Base-by-base conservation (phyloP, 2,888 invertebrate genomes). In the Philaethria dido region DNA sequence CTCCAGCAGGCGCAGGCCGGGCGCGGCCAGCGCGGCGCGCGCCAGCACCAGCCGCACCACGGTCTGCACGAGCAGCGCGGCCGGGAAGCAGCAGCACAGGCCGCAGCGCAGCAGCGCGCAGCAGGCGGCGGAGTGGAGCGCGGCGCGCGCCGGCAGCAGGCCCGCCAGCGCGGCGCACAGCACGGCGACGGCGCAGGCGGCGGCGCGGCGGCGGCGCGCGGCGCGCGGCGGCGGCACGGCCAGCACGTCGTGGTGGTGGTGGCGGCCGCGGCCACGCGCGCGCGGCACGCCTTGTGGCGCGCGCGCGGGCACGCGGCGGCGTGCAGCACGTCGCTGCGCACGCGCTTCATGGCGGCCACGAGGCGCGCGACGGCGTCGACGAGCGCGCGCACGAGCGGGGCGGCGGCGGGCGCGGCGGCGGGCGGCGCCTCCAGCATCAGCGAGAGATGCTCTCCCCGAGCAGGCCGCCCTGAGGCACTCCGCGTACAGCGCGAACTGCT, bases 71-170 rank as follows among this genome's bases (percentile, higher is more conserved):
- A 94, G 79, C 4, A 85, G 78, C 13, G 88, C 92, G 0, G 94
- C 91, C 0, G 94, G 93, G 75, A 94, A 94, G 77, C 95, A 95
- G 77, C 95, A 95, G 76, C 95, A 95, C 0, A 93, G 94, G 0
- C 95, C 95, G 63, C 93, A 93, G 54, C 85, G 84, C 9, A 93
- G 86, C 88, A 94, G 93, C 1, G 93, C 93, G 93, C 88, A 18
- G 87, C 82, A 45, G 93, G 83, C 1, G 80, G 0, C n/a, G n/a
- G n/a, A n/a, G n/a, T n/a, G n/a, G n/a, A n/a, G 89, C 90, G 0
- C 88, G 76, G 92, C 77, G 25, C 83, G 83, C 2, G 92, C 91
- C 2, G 88, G 85, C 0, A 93, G 79, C 2, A 94, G 78, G 0
- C 90, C 83, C 0, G 93, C 84, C 1, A 95, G 80, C 0, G 93